Conservation (phyloP, 2,797 vertebrate genomes). For the Stomatorhinus walkeri region DNA sequence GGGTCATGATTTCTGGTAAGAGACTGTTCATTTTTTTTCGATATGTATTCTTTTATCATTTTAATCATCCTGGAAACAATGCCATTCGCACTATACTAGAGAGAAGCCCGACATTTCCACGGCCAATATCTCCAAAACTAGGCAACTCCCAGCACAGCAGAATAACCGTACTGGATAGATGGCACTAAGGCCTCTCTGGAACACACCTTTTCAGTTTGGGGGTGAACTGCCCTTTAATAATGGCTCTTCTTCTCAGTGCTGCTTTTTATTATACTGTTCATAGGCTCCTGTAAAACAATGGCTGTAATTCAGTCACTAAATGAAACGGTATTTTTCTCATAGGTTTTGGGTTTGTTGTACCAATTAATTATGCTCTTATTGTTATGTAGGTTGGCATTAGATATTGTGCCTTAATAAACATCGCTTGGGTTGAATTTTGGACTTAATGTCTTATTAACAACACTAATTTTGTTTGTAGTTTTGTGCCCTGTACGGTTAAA, state of each 20-base stretch:
- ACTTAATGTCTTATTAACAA: neutral
- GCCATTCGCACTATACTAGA: neutral
- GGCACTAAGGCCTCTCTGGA: neutral
- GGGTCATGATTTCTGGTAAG: neutral
- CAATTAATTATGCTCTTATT: neutral
- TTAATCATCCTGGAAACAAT: neutral
- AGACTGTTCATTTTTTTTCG: neutral
- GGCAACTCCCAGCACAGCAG: neutral
- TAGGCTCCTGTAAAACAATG: neutral
- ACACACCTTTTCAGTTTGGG: neutral
- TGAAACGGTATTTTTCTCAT: neutral
- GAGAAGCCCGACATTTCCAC: neutral
- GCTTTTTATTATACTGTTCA: neutral
- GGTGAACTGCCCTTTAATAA: constrained; percentile 14
- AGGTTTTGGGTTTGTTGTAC: neutral
- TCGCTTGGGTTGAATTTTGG: neutral
- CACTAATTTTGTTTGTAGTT: neutral
- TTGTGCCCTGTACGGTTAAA: neutral
- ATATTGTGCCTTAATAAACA: neutral
- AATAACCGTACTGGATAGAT: neutral
- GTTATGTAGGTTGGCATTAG: neutral
- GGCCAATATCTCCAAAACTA: neutral
- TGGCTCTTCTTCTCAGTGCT: constrained; percentile 26
- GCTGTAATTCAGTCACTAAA: neutral
- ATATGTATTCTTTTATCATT: neutral